Evolutionary conservation across 2,888 invertebrate species (phyloP).

Genomic region (Spodoptera exigua): DNA sequence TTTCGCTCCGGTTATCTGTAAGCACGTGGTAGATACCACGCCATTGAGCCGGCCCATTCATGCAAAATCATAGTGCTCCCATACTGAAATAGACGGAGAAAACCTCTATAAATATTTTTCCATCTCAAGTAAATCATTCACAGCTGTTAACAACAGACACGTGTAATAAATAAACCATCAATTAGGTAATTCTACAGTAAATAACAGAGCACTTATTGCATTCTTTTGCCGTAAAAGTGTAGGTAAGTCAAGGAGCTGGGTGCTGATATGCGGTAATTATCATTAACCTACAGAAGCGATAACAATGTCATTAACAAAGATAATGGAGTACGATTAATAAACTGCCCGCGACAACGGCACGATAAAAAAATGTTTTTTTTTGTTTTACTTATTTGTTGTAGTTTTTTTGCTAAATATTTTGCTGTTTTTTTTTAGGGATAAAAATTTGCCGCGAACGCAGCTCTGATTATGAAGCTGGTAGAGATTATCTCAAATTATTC

Average conservation of each 20-base stretch:
- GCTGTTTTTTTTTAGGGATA: too few species aligned
- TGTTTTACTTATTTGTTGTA: conserved; percentile 7
- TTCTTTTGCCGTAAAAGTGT: conserved; percentile 24
- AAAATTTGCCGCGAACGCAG: too few species aligned
- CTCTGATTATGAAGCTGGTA: too few species aligned
- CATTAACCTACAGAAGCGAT: conserved; percentile 64
- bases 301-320: conserved; percentile 66
- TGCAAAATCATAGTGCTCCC: too few species aligned
- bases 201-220: conserved; percentile 13
- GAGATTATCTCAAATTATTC: too few species aligned
- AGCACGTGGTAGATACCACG: too few species aligned
- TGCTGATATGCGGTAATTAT: conserved; percentile 57
- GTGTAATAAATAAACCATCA: not conserved
- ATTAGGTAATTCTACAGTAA: conserved; percentile 5
- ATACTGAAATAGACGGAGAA: too few species aligned
- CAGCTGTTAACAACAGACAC: not conserved
- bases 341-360: conserved; percentile 25
- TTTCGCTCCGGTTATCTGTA: too few species aligned
- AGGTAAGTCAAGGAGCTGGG: conserved; percentile 22
- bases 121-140: not conserved
- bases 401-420: not conserved
- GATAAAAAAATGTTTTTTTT: conserved; percentile 51
- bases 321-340: conserved; percentile 60
- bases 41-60: too few species aligned
- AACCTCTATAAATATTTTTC: not conserved